phyloP scores from a whole-genome alignment of 2,888 invertebrate genomes.

The Euzophera pinguis region DNA sequence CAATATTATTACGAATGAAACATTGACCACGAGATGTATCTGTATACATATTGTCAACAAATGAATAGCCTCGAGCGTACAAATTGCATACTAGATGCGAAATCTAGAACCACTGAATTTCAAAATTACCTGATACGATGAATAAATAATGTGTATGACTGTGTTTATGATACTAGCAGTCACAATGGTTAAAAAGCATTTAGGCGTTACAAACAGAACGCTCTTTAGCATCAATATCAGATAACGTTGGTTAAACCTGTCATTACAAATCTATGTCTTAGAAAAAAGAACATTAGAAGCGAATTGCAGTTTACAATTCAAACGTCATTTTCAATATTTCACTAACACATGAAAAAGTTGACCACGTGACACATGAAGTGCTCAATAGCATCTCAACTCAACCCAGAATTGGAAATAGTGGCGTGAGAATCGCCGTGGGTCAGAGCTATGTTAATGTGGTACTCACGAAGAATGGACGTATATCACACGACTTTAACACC shows the following conservation, averaged over 20 bases:
- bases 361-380: constrained; percentile 20
- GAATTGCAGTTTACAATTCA: background rate
- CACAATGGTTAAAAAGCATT: no score
- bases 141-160: no score
- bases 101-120: no score
- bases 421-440: constrained; percentile 48
- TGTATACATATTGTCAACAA: no score
- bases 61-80: no score
- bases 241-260: background rate
- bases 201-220: background rate
- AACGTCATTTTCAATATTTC: constrained; percentile 1
- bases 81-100: no score
- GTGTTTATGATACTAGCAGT: no score
- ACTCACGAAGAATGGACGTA: constrained; percentile 38
- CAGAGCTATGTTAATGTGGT: constrained; percentile 39
- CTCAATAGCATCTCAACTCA: constrained; percentile 17
- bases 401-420: constrained; percentile 40
- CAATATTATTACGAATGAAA: background rate
- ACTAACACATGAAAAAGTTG: constrained; percentile 12
- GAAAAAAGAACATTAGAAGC: constrained; percentile 4
- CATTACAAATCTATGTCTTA: background rate
- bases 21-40: background rate
- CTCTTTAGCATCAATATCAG: constrained; percentile 1
- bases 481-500: constrained; percentile 16
- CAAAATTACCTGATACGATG: no score